Percentiles rank a stretch among this genome's conserved stretches.
Conservation (phyloP, 2,888 invertebrate species). For the Pristionchus fissidentatus region DNA sequence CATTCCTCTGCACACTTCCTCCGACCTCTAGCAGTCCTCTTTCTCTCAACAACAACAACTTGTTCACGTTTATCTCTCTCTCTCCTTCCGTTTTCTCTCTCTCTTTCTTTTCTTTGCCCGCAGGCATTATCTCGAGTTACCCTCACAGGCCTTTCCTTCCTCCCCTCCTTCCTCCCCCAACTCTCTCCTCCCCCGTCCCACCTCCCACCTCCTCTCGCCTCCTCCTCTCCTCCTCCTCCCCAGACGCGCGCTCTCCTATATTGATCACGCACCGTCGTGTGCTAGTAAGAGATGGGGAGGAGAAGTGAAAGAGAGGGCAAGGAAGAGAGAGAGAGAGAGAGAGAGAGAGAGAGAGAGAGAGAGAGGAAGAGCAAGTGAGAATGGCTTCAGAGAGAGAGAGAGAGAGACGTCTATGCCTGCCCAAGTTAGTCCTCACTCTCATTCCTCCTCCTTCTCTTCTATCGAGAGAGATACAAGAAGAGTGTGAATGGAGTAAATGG, state of each 20-base stretch:
- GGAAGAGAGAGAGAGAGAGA: neutral
- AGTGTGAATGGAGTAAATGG: neutral
- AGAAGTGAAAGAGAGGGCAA: neutral
- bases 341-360: neutral
- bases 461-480: neutral
- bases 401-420: neutral
- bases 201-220: neutral
- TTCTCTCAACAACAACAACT: neutral
- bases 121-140: neutral
- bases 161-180: neutral
- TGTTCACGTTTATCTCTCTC: neutral
- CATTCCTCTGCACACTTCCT: neutral
- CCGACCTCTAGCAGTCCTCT: neutral
- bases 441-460: slow-evolving; percentile 82
- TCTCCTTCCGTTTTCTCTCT: neutral
- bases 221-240: slow-evolving; percentile 50
- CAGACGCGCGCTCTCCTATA: neutral
- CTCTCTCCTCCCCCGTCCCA: neutral
- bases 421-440: neutral
- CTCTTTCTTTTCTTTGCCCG: neutral
- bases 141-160: neutral
- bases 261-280: neutral
- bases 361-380: slow-evolving; percentile 6
- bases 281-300: neutral
- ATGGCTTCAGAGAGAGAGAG: slow-evolving; percentile 10